Evolutionary conservation across 1,140 invertebrate species (phyloP), one percentile per base, ranked within the genome.

Genomic region (Lepidurus packardi): DNA sequence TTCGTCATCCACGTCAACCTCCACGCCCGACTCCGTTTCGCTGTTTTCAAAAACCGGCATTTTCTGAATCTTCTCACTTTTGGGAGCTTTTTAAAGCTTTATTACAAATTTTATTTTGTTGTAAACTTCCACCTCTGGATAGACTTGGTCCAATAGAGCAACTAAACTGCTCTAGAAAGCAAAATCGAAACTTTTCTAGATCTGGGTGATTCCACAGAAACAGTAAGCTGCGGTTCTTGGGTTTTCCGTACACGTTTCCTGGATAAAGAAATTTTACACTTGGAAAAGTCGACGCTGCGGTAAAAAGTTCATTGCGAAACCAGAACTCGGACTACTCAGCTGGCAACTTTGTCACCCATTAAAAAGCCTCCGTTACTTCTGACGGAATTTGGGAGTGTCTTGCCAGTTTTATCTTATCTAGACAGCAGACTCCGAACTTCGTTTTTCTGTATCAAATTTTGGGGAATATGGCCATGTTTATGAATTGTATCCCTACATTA

Each of bases 301-400:
- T 16, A 65, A 65, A 65, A 65, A 65, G 53, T 65, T 65, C 53
- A 65, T 65, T 65, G 53, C 53, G 53, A 65, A 65, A 65, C 53
- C 53, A 65, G 53, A 65, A 65, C 6, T 21, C 8, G 6, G 53
- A 65, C 53, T 65, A 21, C 16, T 7, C 34, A 34, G 16, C 21
- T 65, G n/a, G 53, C 13, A n/a, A 21, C 13, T 65, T 16, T 65
- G 53, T 65, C 53, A 65, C 53, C 53, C n/a, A 16, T 13, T 65
- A 21, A n/a, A 65, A 65, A 65, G 16, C 53, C 53, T 47, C 7
- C 16, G 13, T n/a, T 65, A n/a, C 21, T 65, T 21, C 16, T 65
- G 53, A 16, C 53, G 53, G 13, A 65, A 65, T 65, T n/a, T 65
- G 53, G 53, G 53, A 65, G 53, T 65, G 53, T 65, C 53, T 7